phyloP scores from a whole-genome alignment of 2,113 vertebrate genomes.

The Aptenodytes patagonicus region DNA sequence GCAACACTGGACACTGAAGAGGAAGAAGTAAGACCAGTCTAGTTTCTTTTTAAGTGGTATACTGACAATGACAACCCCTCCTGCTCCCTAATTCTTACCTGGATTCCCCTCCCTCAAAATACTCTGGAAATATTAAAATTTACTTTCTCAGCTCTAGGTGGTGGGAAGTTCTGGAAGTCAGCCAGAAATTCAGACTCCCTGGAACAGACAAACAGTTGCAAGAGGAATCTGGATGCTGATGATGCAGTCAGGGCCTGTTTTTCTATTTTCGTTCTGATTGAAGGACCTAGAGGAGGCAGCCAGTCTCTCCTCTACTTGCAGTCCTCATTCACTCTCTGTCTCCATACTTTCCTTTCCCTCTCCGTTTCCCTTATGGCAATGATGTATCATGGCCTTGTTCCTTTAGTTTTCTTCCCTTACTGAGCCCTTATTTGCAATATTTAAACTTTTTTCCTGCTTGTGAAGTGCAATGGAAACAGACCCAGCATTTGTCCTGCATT shows the following conservation, averaged over 20 bases:
- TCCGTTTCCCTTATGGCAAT: not conserved
- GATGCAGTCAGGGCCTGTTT: not conserved
- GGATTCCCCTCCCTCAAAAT: not conserved
- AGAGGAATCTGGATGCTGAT: slow-evolving; percentile 25
- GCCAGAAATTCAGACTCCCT: not conserved
- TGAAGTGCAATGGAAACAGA: not conserved
- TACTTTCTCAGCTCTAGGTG: not conserved
- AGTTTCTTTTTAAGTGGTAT: not conserved
- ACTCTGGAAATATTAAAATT: not conserved
- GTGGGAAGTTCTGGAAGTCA: not conserved
- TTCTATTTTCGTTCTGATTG: slow-evolving; percentile 18
- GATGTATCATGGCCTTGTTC: not conserved
- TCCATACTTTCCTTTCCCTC: not conserved
- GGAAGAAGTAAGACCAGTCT: not conserved
- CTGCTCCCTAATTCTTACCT: not conserved
- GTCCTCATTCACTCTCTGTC: not conserved
- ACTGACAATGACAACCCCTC: not conserved
- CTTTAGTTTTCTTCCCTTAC: not conserved
- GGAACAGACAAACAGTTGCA: not conserved
- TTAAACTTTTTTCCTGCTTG: not conserved
- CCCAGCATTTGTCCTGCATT: not conserved
- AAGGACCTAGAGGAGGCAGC: not conserved
- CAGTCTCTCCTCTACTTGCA: not conserved
- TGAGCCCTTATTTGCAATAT: not conserved
- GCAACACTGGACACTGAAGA: not conserved